These are phyloP conservation scores for Phortica okadai DNA, from an alignment of 2,888 invertebrate genomes.

Conservation along the genomic window DNA sequence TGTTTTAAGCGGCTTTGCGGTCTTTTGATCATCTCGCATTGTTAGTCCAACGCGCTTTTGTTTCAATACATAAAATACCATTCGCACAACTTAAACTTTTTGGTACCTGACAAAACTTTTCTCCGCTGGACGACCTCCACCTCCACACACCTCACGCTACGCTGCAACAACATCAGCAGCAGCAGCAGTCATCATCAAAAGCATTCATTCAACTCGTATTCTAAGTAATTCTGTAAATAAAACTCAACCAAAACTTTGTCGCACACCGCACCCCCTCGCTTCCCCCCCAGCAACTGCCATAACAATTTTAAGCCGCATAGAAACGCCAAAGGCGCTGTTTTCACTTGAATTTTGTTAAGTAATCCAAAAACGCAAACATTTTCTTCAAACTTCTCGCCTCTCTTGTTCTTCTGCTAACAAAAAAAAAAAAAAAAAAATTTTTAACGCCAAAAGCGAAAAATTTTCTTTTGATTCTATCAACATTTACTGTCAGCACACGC, in stretches of 20 bases:
- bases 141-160: no score
- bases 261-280: background rate
- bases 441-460: background rate
- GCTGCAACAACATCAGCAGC: no score
- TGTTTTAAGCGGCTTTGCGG: constrained; percentile 11
- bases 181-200: background rate
- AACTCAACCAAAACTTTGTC: background rate
- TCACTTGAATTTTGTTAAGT: background rate
- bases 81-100: background rate
- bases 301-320: no score
- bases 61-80: background rate
- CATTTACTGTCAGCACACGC: constrained; percentile 6
- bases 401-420: background rate
- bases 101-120: constrained; percentile 4
- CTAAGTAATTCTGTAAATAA: background rate
- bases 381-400: background rate
- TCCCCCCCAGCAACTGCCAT: background rate
- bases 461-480: background rate
- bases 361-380: background rate
- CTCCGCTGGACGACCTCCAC: no score
- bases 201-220: background rate
- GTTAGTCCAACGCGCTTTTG: background rate
- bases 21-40: background rate
- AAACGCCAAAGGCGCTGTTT: no score
- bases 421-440: background rate